Evolutionary conservation across 2,113 vertebrate genomes (phyloP).

Genomic region (Rhodinocichla rosea): DNA sequence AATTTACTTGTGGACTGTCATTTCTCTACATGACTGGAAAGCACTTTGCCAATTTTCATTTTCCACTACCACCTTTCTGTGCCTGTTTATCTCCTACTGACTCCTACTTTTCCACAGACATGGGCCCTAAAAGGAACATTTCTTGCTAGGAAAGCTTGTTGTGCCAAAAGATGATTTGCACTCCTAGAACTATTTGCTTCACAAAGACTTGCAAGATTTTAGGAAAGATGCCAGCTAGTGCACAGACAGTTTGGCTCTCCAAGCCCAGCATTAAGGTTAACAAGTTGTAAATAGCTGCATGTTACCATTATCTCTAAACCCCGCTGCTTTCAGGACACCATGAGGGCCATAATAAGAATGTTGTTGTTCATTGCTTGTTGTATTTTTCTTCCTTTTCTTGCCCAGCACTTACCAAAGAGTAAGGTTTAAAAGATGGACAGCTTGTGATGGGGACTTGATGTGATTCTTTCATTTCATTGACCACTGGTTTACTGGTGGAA

Average conservation of each 20-base stretch:
- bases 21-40: neutral
- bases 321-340: constrained; percentile 28
- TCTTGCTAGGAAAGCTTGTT: neutral
- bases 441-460: neutral
- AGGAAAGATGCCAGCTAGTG: constrained; percentile 30
- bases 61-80: neutral
- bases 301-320: constrained; percentile 55
- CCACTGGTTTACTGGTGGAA: neutral
- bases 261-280: constrained; percentile 49
- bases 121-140: neutral
- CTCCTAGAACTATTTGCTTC: neutral
- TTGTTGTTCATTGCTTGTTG: neutral
- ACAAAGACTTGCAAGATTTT: neutral
- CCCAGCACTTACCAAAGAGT: neutral
- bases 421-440: neutral
- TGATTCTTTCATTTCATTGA: neutral
- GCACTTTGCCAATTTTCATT: neutral
- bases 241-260: constrained; percentile 35
- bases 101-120: neutral
- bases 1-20: neutral
- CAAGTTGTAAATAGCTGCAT: constrained; percentile 56
- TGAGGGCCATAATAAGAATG: constrained; percentile 7
- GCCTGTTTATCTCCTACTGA: neutral
- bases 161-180: neutral
- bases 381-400: neutral